Evolutionary conservation across 2,797 vertebrate genomes (phyloP).

Genomic region (Myotis planiceps): DNA sequence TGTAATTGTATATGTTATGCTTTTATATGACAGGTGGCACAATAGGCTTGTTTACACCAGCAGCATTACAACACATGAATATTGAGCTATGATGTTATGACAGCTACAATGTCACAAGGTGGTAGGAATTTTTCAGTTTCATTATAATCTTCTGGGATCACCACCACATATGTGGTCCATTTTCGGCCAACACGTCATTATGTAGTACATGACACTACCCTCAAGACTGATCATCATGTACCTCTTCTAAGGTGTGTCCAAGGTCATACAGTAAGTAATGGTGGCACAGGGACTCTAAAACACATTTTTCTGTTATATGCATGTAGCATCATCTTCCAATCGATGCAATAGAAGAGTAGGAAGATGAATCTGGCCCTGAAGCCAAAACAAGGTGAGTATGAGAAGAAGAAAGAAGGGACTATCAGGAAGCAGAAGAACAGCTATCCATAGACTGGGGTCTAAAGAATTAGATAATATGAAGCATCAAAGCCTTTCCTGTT

Average conservation of each 20-base stretch:
- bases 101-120: background rate
- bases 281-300: background rate
- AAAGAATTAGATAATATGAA: background rate
- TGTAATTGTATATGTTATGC: background rate
- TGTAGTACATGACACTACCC: background rate
- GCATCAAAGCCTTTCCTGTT: background rate
- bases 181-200: background rate
- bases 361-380: background rate
- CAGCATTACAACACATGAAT: background rate
- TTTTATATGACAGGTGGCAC: background rate
- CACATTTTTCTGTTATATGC: background rate
- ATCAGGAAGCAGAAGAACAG: background rate
- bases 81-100: background rate
- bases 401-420: background rate
- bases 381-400: background rate
- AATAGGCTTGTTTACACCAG: background rate
- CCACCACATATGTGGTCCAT: background rate
- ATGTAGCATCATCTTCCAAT: background rate
- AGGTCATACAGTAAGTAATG: background rate
- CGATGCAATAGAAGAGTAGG: background rate
- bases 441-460: background rate
- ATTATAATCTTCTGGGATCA: background rate
- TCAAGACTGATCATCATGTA: background rate
- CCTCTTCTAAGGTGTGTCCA: background rate
- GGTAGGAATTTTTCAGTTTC: background rate